A percentile compares a stretch with the other conserved stretches of the same genome.
phyloP scores from a whole-genome alignment of 2,888 invertebrate genomes.

The Tortricodes alternella region DNA sequence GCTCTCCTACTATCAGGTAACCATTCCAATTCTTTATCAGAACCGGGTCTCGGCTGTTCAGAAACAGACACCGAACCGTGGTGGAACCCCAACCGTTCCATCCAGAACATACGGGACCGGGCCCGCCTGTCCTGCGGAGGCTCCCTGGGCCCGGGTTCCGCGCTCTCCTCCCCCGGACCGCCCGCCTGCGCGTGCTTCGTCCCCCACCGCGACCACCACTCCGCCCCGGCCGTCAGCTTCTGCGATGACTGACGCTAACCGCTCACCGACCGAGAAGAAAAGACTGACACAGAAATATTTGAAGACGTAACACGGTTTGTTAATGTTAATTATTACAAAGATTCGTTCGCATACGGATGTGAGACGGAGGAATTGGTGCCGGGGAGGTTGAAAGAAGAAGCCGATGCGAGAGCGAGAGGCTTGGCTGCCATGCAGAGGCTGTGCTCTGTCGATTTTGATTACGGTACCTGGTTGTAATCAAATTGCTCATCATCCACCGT shows the following conservation, averaged over 20 bases:
- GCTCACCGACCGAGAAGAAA: constrained; percentile 35
- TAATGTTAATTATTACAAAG: constrained; percentile 29
- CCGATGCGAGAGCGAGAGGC: constrained; percentile 48
- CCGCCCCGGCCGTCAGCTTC: constrained; percentile 84
- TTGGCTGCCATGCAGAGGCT: constrained; percentile 57
- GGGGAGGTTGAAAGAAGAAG: constrained; percentile 42
- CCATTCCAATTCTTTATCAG: too few relatives aligned
- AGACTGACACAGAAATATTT: constrained; percentile 21
- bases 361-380: constrained; percentile 33
- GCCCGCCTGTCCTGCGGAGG: constrained; percentile 72
- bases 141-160: constrained; percentile 66
- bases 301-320: neutral
- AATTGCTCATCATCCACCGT: too few relatives aligned
- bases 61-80: constrained; percentile 48
- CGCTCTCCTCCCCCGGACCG: constrained; percentile 69
- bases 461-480: constrained; percentile 38
- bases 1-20: too few relatives aligned
- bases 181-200: constrained; percentile 75
- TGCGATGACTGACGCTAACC: constrained; percentile 79
- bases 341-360: constrained; percentile 29
- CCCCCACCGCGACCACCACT: constrained; percentile 75
- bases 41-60: constrained; percentile 51
- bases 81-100: constrained; percentile 60
- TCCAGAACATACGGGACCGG: constrained; percentile 62
- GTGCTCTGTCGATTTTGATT: constrained; percentile 49